A percentile compares a stretch with the other conserved stretches of the same genome.
These are phyloP conservation scores for Leptoteleia sp. DNA, from an alignment of 1,140 invertebrate species.

Conservation along the genomic window DNA sequence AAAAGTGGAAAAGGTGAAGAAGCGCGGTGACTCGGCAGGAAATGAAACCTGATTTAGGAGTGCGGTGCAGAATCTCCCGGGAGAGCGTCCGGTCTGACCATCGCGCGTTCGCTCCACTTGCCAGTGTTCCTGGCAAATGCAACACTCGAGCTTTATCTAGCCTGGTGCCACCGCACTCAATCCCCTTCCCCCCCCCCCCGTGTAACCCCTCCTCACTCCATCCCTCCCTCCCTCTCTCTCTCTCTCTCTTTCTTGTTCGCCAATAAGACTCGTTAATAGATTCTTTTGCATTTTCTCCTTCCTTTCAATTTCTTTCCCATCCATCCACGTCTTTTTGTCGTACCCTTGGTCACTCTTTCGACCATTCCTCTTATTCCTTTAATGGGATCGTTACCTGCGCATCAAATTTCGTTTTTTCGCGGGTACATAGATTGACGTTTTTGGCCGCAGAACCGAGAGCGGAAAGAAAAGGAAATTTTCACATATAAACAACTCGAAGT, in stretches of 20 bases:
- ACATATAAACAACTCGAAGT: too few species aligned
- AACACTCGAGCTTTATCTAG: conserved; percentile 69
- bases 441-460: background rate
- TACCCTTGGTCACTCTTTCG: conserved; percentile 41
- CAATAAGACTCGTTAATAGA: conserved; percentile 41
- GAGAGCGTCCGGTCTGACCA: conserved; percentile 76
- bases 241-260: conserved; percentile 2
- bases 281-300: conserved; percentile 63
- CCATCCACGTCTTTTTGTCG: conserved; percentile 46
- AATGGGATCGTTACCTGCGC: conserved; percentile 30
- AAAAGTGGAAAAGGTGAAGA: conserved; percentile 68
- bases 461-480: too few species aligned
- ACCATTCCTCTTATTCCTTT: conserved; percentile 29
- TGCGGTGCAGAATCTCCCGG: conserved; percentile 78
- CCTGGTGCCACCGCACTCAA: conserved; percentile 63
- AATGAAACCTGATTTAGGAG: conserved; percentile 80
- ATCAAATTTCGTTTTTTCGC: conserved; percentile 33
- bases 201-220: conserved; percentile 61
- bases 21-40: conserved; percentile 72
- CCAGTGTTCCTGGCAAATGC: conserved; percentile 74
- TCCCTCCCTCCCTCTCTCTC: conserved; percentile 1
- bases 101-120: conserved; percentile 77
- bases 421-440: background rate
- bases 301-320: conserved; percentile 60
- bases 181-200: conserved; percentile 24